Conservation (phyloP, 23 tunicate species). For the Ascidia mentula region DNA sequence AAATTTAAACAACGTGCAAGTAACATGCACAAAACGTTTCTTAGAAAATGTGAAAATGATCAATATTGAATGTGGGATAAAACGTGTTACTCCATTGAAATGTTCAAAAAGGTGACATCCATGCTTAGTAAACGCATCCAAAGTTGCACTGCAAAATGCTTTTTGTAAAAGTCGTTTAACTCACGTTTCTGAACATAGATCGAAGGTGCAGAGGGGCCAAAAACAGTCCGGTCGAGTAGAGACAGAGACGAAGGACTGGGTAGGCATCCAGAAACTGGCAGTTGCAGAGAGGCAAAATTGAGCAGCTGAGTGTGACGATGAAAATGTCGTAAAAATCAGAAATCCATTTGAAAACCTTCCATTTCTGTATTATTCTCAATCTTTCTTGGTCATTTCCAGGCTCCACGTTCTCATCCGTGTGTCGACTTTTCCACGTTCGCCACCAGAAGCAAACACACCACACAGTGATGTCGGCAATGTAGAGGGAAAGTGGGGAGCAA, state of each 20-base stretch:
- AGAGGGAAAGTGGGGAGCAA: neutral
- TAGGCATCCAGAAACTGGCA: neutral
- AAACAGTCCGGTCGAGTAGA: neutral
- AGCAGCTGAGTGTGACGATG: neutral
- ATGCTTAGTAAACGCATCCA: too few relatives aligned
- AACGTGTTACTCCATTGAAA: too few relatives aligned
- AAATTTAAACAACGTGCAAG: too few relatives aligned
- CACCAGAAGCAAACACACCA: neutral
- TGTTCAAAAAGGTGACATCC: too few relatives aligned
- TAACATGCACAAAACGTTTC: too few relatives aligned
- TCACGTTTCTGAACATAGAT: neutral
- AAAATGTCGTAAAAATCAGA: neutral
- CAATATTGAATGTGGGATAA: too few relatives aligned
- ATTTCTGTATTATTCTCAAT: neutral
- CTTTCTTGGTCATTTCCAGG: neutral
- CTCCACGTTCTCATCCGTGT: neutral
- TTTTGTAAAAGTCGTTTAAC: too few relatives aligned
- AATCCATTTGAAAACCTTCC: neutral
- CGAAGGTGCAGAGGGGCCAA: neutral
- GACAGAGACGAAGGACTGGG: neutral
- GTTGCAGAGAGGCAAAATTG: neutral
- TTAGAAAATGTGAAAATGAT: too few relatives aligned
- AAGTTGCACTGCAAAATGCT: too few relatives aligned
- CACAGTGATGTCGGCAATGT: neutral
- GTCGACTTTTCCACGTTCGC: neutral